Evolutionary conservation across 2,113 vertebrate genomes (phyloP).

Genomic region (Apteryx mantelli): DNA sequence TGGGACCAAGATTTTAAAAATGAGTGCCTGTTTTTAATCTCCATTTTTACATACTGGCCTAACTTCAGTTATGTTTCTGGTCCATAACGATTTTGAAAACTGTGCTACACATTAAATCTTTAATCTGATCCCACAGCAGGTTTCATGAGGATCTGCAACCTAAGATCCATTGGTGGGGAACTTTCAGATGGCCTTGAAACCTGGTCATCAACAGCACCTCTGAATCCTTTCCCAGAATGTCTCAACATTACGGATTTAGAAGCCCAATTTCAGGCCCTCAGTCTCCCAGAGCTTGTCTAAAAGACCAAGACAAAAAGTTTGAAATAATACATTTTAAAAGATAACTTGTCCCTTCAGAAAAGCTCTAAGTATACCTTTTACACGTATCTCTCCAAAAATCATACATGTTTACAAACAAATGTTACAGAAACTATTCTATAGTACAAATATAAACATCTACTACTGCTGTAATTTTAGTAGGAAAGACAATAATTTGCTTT

Average conservation of each 20-base stretch:
- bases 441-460: not conserved
- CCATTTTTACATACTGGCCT: not conserved
- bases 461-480: not conserved
- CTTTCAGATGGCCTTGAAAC: not conserved
- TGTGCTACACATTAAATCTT: not conserved
- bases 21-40: not conserved
- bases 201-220: not conserved
- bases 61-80: not conserved
- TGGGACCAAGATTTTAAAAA: not conserved
- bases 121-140: not conserved
- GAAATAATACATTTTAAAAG: not conserved
- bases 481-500: not conserved
- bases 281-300: not conserved
- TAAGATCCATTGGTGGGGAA: not conserved
- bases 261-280: not conserved
- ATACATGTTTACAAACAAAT: not conserved
- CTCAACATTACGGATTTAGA: not conserved
- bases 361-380: not conserved
- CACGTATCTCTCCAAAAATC: not conserved
- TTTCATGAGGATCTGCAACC: not conserved
- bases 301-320: not conserved
- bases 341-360: not conserved
- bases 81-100: not conserved
- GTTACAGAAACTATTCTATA: not conserved
- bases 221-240: not conserved